Percentiles rank a stretch among this genome's conserved stretches.
These are phyloP conservation scores for Lynx canadensis DNA, from an alignment of 2,113 vertebrate genomes.

Conservation along the genomic window DNA sequence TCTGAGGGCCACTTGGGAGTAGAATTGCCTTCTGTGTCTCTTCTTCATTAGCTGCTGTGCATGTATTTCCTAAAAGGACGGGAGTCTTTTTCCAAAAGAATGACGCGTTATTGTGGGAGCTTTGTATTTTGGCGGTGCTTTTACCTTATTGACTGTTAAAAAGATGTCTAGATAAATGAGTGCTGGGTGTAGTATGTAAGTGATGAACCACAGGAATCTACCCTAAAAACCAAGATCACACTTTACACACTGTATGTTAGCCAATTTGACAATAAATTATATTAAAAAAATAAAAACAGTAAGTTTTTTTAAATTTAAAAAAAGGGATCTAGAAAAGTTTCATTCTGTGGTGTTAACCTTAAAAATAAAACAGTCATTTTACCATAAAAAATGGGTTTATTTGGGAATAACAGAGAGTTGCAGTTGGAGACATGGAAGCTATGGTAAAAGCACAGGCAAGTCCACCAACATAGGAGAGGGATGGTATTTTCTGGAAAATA, in stretches of 20 bases:
- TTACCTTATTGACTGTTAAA: constrained; percentile 3
- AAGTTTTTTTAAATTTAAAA: too few relatives aligned
- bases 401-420: neutral
- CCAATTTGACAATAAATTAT: too few relatives aligned
- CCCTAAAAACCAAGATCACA: too few relatives aligned
- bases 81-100: neutral
- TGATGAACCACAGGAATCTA: too few relatives aligned
- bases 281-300: too few relatives aligned
- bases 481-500: neutral
- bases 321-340: neutral
- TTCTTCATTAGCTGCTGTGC: neutral
- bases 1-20: neutral
- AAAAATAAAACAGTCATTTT: neutral
- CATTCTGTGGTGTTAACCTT: neutral
- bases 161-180: neutral
- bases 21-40: neutral
- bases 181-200: too few relatives aligned
- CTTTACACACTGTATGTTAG: too few relatives aligned
- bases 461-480: neutral
- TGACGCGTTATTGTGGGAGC: neutral
- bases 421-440: neutral
- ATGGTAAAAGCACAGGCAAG: neutral
- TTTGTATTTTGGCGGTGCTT: neutral
- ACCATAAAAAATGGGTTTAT: neutral
- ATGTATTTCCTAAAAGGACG: neutral